Conservation (phyloP, 2,888 invertebrate genomes). For the Junonia oenone region DNA sequence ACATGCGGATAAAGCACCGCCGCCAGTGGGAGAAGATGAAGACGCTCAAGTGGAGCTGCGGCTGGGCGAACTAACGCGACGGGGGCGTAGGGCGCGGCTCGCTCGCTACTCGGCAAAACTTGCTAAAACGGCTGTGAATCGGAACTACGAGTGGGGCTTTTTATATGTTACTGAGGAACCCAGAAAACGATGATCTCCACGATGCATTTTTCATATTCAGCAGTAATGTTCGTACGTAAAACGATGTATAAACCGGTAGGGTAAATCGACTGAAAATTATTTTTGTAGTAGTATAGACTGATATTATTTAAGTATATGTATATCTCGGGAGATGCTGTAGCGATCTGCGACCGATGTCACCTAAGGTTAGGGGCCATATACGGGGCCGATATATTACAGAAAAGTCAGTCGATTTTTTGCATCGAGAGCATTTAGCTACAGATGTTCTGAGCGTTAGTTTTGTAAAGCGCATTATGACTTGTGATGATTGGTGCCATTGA, state of each 20-base stretch:
- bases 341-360: conserved; percentile 13
- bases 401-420: neutral
- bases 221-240: conserved; percentile 44
- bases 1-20: conserved; percentile 91
- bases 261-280: conserved; percentile 78
- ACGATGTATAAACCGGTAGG: conserved; percentile 62
- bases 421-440: conserved; percentile 20
- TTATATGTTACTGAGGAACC: conserved; percentile 32
- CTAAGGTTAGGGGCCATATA: neutral
- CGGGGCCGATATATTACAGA: conserved; percentile 6
- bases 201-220: conserved; percentile 62
- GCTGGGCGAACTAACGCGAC: conserved; percentile 63
- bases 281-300: conserved; percentile 80
- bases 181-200: conserved; percentile 60
- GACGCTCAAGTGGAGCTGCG: conserved; percentile 86
- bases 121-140: conserved; percentile 38
- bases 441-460: conserved; percentile 35
- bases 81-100: conserved; percentile 14
- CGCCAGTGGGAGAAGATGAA: conserved; percentile 91
- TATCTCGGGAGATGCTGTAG: conserved; percentile 32
- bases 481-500: conserved; percentile 80
- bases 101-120: conserved; percentile 22
- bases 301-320: conserved; percentile 62
- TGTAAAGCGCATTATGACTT: conserved; percentile 72
- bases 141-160: conserved; percentile 37